Percentiles rank a stretch among this genome's conserved stretches.
These are phyloP conservation scores for Enoplosus armatus DNA, from an alignment of 2,797 vertebrate species.

Conservation along the genomic window DNA sequence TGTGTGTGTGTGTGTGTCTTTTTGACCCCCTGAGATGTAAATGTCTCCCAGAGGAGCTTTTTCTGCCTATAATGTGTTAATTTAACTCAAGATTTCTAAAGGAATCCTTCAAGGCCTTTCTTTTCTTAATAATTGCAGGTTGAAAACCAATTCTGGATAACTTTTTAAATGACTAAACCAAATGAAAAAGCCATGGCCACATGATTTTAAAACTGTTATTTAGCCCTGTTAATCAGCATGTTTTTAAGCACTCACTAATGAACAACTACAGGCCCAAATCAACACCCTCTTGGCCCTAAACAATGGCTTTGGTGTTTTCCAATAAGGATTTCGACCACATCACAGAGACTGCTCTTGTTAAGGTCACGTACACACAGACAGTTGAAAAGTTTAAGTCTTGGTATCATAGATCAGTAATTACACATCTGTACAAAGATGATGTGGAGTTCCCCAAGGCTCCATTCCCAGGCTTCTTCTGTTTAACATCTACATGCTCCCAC, in stretches of 20 bases:
- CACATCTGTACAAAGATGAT: not conserved
- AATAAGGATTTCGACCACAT: not conserved
- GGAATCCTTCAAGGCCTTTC: not conserved
- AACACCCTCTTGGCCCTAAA: not conserved
- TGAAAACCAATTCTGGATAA: not conserved
- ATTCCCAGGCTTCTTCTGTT: not conserved
- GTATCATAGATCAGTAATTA: not conserved
- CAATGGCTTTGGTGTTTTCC: not conserved
- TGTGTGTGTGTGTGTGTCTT: not conserved
- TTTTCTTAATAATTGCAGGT: constrained; percentile 16
- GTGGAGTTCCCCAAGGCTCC: not conserved
- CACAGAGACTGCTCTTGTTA: too few relatives aligned
- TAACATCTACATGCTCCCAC: not conserved
- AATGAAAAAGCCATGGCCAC: not conserved
- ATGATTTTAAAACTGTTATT: not conserved
- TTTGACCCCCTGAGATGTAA: not conserved
- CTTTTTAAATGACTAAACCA: constrained; percentile 9
- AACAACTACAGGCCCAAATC: not conserved
- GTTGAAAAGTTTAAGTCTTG: not conserved
- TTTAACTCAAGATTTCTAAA: constrained; percentile 19
- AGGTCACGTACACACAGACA: not conserved
- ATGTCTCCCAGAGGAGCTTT: constrained; percentile 33
- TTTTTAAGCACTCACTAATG: too few relatives aligned
- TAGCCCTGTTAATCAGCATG: constrained; percentile 16
- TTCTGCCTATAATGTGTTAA: constrained; percentile 14